Evolutionary conservation across 2,888 invertebrate species (phyloP).

Genomic region (Melinaea menophilus): DNA sequence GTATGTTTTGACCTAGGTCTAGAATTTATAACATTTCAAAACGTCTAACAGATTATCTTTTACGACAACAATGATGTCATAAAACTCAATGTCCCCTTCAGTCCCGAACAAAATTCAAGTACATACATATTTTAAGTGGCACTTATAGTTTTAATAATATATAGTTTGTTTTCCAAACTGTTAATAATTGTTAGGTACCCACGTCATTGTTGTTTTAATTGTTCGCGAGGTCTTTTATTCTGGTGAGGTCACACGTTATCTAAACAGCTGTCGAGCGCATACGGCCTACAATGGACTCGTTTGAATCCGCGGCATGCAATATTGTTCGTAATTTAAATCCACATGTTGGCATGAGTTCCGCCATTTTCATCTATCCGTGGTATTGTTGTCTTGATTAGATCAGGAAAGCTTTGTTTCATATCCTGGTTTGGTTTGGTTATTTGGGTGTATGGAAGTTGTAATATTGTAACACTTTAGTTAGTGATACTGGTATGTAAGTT

Average conservation of each 20-base stretch:
- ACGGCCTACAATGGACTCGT: slow-evolving; percentile 67
- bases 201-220: slow-evolving; percentile 56
- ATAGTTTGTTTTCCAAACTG: slow-evolving; percentile 23
- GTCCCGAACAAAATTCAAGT: neutral
- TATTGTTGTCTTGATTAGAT: slow-evolving; percentile 76
- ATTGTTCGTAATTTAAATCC: slow-evolving; percentile 75
- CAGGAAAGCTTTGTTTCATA: slow-evolving; percentile 68
- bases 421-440: slow-evolving; percentile 42
- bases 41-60: neutral
- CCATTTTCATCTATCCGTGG: slow-evolving; percentile 65
- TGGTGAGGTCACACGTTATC: slow-evolving; percentile 71
- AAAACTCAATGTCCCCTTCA: neutral
- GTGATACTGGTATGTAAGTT: neutral
- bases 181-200: slow-evolving; percentile 37
- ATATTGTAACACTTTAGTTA: too few species aligned
- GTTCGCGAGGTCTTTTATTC: slow-evolving; percentile 60
- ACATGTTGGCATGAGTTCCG: slow-evolving; percentile 51
- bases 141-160: neutral
- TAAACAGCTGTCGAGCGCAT: slow-evolving; percentile 71
- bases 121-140: neutral
- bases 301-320: slow-evolving; percentile 67
- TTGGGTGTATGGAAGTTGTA: too few species aligned
- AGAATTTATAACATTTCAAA: neutral
- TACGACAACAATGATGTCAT: slow-evolving; percentile 2
- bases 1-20: neutral